Evolutionary conservation across 2,797 vertebrate genomes (phyloP).

Genomic region (Cephalopachus bancanus): DNA sequence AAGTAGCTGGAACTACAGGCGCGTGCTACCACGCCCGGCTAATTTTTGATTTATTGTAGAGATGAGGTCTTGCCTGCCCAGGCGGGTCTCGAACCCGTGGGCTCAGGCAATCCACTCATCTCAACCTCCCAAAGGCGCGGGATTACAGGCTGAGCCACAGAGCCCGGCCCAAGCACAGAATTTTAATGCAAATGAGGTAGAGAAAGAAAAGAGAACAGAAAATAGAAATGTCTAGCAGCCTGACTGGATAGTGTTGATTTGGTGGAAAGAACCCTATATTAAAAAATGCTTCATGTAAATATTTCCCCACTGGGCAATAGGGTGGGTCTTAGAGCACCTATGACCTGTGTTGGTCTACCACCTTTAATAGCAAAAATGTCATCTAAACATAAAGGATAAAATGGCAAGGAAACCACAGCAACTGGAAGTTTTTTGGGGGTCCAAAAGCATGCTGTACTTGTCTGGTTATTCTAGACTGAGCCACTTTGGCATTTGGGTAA

Average conservation of each 20-base stretch:
- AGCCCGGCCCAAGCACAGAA: not conserved
- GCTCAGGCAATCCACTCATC: too few relatives aligned
- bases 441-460: not conserved
- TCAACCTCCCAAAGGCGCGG: too few relatives aligned
- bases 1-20: too few relatives aligned
- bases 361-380: not conserved
- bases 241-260: not conserved
- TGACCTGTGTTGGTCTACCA: not conserved
- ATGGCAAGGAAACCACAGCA: not conserved
- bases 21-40: too few relatives aligned
- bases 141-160: too few relatives aligned
- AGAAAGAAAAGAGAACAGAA: conserved; percentile 2
- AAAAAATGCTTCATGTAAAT: not conserved
- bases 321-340: not conserved
- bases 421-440: not conserved
- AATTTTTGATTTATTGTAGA: too few relatives aligned
- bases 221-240: not conserved
- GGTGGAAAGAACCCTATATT: not conserved
- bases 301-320: not conserved
- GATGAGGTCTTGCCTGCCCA: too few relatives aligned
- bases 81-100: too few relatives aligned
- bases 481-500: not conserved
- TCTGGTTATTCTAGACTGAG: not conserved
- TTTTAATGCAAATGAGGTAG: not conserved
- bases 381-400: not conserved